Base-by-base conservation (phyloP, 2,888 invertebrate genomes). In the Ectropis crepuscularia region DNA sequence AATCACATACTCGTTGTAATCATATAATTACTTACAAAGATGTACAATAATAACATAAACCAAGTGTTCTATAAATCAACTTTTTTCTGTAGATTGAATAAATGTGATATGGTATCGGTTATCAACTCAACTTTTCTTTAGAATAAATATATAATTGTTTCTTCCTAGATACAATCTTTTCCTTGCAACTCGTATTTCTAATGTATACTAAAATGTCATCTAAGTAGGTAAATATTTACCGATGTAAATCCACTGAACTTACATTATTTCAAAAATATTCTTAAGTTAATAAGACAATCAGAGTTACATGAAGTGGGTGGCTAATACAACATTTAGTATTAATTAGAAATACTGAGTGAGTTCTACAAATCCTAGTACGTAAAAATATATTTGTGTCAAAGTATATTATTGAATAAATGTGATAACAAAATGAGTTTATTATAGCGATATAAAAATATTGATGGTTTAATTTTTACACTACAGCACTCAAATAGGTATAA, bases 401-500 rank as follows among this genome's bases (percentile, higher is more conserved):
- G 79, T 90, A 90, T 90, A 91, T 90, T 90, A 90, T 74, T 90
- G 87, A 89, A 91, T 92, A 92, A 92, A 92, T 92, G 92, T 92
- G 92, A 92, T 92, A 92, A 89, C 86, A 92, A 87, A 51, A 90
- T 83, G 91, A 90, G 90, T 90, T 91, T 91, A 92, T 90, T 90
- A 92, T 92, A 92, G 90, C 86, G 84, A 87, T 88, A 89, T 86
- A 88, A 90, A 89, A 77, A 80, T 63, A 12, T 45, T 16, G 9
- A 36, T 50, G 37, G 69, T 75, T 80, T 80, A 65, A 74, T 73
- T 77, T 61, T 42, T 5, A 28, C 9, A 48, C 6, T 48, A 48
- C 9, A 48, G 4, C 28, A 8, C 48, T 48, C 41, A 41, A 39
- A 9, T 7, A 28, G 1, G 1, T 28, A 28, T 28, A 28, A 28